These are phyloP conservation scores for Myrmophylax atrothorax DNA, from an alignment of 2,113 vertebrate genomes.

Conservation along the genomic window DNA sequence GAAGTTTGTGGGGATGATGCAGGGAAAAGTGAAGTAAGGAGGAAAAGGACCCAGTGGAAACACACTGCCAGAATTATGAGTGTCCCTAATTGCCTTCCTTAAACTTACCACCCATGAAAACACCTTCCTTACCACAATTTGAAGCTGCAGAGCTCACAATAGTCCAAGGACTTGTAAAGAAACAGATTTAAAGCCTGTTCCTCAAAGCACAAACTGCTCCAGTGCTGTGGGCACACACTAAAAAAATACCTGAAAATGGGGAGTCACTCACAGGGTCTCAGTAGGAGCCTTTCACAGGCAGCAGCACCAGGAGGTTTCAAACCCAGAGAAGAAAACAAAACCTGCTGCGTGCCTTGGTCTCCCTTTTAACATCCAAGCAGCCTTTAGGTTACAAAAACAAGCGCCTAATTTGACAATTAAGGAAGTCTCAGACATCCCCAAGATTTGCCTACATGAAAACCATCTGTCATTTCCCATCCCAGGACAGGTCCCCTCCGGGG, in stretches of 20 bases:
- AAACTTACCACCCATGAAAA: neutral
- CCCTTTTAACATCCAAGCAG: neutral
- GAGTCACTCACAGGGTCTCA: neutral
- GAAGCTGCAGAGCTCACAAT: neutral
- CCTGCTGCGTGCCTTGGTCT: neutral
- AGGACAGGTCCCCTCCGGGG: neutral
- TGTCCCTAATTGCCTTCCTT: neutral
- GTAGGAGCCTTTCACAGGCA: neutral
- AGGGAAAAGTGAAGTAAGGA: neutral
- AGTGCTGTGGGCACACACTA: neutral
- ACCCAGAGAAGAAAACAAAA: neutral
- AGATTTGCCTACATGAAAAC: neutral
- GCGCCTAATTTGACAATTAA: neutral
- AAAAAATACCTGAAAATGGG: neutral
- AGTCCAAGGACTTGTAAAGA: neutral
- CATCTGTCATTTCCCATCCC: neutral
- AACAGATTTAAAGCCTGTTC: neutral
- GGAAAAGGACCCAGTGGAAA: neutral
- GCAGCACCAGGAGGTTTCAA: neutral
- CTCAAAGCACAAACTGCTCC: neutral
- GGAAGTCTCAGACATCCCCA: neutral
- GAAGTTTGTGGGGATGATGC: neutral
- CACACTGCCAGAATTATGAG: neutral
- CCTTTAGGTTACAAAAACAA: neutral
- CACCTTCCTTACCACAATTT: neutral